Evolutionary conservation across 2,113 vertebrate genomes (phyloP).

Genomic region (Dasyprocta punctata): DNA sequence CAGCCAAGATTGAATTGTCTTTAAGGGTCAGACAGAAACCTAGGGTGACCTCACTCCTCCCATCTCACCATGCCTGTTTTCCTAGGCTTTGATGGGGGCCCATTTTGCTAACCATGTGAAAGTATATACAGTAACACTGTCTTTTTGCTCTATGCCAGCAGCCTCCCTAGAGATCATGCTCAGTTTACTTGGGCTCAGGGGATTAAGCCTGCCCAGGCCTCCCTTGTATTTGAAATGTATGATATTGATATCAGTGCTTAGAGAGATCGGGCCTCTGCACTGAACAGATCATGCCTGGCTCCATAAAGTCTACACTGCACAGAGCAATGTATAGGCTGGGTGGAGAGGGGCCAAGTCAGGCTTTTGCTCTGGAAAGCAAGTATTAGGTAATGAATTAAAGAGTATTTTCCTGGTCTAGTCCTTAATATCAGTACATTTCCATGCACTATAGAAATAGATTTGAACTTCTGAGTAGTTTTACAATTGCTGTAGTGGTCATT

Average conservation of each 20-base stretch:
- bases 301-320: slow-evolving; percentile 84
- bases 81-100: slow-evolving; percentile 42
- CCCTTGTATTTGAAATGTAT: slow-evolving; percentile 81
- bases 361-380: slow-evolving; percentile 81
- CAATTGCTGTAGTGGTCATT: slow-evolving; percentile 66
- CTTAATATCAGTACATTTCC: slow-evolving; percentile 79
- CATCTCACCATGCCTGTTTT: slow-evolving; percentile 56
- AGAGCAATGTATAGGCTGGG: slow-evolving; percentile 84
- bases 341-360: slow-evolving; percentile 87
- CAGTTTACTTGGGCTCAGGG: slow-evolving; percentile 67
- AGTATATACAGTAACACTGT: slow-evolving; percentile 53
- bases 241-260: slow-evolving; percentile 83
- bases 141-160: slow-evolving; percentile 72
- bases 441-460: slow-evolving; percentile 62
- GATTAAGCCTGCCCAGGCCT: slow-evolving; percentile 72
- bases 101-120: slow-evolving; percentile 15
- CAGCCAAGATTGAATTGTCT: slow-evolving; percentile 63
- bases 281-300: slow-evolving; percentile 84
- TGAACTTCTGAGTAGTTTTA: slow-evolving; percentile 67
- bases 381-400: slow-evolving; percentile 81
- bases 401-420: slow-evolving; percentile 82
- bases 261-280: slow-evolving; percentile 77
- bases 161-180: slow-evolving; percentile 53
- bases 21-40: slow-evolving; percentile 39
- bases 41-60: neutral